Evolutionary conservation across 2,888 invertebrate species (phyloP), one percentile per base, ranked within the genome.

Genomic region (Ennomos quercinarius): DNA sequence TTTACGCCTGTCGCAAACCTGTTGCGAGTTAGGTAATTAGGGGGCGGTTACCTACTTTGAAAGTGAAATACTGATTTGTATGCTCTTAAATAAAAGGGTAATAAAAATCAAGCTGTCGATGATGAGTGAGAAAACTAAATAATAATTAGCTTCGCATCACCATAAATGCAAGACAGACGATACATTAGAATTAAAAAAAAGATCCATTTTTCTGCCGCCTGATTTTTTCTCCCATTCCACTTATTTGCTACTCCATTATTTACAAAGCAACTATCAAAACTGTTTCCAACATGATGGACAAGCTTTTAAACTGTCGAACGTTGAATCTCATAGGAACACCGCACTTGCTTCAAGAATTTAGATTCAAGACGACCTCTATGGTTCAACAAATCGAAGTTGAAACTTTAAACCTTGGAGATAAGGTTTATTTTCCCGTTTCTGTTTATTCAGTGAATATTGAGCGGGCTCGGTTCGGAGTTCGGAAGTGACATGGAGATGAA

Each of bases 391-490:
- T 11, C 9, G 40, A 47, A 57, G 11, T 58, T 56, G 51, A 37
- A 55, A 10, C 52, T 52, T 53, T 60, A 58, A 34, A 2, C 4
- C 13, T 35, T n/a, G 27, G 41, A 37, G 11, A 46, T 53, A 61
- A 52, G 61, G 63, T 52, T 53, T 43, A 48, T 44, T 60, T 61
- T 64, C 43, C 34, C 41, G 11, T 43, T 43, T 51, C 34, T 47
- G n/a, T 43, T 43, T 51, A 13, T 50, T 45, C 43, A 1, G 68
- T 82, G 86, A 83, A 86, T 86, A 83, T 84, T 81, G 83, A 85
- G 80, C 63, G 71, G 50, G 62, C 58, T 65, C 77, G 77, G 80
- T 60, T 62, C 78, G 76, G 81, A 81, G 76, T 81, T 80, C 63
- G 72, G 69, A 73, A 78, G 80, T 78, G 78, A 79, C 75, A 71